These are phyloP conservation scores for Symphodus melops DNA, from an alignment of 2,113 vertebrate genomes.

Conservation along the genomic window DNA sequence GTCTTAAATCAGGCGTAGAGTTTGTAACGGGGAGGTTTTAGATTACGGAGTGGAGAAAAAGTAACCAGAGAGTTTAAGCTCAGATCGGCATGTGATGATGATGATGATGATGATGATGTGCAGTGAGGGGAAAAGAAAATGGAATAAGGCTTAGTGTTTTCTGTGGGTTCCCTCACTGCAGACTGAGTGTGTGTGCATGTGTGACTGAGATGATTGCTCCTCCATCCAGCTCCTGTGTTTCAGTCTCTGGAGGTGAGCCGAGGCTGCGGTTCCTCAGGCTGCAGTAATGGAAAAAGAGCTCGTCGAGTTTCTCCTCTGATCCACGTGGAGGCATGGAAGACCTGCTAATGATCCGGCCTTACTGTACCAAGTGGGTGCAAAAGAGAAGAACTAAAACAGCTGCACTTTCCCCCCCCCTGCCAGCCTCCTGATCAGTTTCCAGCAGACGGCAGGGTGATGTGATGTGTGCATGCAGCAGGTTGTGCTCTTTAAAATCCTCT, in stretches of 20 bases:
- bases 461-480: no score
- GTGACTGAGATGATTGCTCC: conserved; percentile 57
- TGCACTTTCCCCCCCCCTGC: no score
- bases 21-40: conserved; percentile 6
- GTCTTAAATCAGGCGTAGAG: conserved; percentile 1
- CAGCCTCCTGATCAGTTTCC: no score
- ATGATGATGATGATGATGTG: conserved; percentile 61
- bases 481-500: no score
- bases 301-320: conserved; percentile 48
- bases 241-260: conserved; percentile 59
- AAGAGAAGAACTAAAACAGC: no score
- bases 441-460: no score
- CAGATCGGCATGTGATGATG: conserved; percentile 50
- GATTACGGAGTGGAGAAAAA: not conserved
- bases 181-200: conserved; percentile 1
- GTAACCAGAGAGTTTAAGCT: conserved; percentile 14
- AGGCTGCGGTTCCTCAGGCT: conserved; percentile 64
- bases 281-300: conserved; percentile 74
- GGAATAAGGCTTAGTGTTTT: conserved; percentile 28
- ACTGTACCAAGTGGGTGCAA: not conserved
- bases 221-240: conserved; percentile 66
- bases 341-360: conserved; percentile 44
- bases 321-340: conserved; percentile 58
- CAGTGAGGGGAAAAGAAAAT: conserved; percentile 37
- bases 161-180: conserved; percentile 51